Conservation (phyloP, 2,888 invertebrate genomes). For the Eupithecia pulchellata region DNA sequence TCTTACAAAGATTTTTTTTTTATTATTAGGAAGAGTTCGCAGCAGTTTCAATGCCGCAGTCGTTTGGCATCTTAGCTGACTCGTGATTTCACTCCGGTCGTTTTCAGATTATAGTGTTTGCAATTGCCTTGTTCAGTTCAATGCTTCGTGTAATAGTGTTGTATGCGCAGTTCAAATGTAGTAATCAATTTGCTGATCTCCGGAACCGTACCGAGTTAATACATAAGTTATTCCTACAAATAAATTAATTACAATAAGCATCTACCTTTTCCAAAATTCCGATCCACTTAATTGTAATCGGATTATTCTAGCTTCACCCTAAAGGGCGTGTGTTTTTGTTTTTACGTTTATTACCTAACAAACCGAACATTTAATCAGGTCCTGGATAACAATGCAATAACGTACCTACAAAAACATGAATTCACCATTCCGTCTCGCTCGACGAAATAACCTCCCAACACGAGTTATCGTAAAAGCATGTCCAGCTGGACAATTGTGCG, state of each 20-base stretch:
- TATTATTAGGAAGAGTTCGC: background rate
- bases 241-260: background rate
- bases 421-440: background rate
- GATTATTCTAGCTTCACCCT: too few species aligned
- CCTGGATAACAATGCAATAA: background rate
- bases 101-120: conserved; percentile 60
- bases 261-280: background rate
- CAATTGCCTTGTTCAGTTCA: conserved; percentile 62
- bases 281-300: too few species aligned
- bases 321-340: background rate
- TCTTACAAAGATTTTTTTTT: background rate
- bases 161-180: background rate
- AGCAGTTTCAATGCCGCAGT: background rate
- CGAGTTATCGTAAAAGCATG: conserved; percentile 32
- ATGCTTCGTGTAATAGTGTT: conserved; percentile 56
- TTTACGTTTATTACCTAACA: background rate
- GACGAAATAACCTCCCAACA: conserved; percentile 10
- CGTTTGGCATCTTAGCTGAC: conserved; percentile 18
- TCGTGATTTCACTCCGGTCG: conserved; percentile 53
- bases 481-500: conserved; percentile 27
- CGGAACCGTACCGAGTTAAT: background rate
- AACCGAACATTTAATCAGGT: background rate
- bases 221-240: too few species aligned
- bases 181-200: conserved; percentile 6
- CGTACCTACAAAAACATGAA: background rate